Conservation (phyloP, 53 echinoderm and acorn worm genomes). For the Zoroaster sp. region DNA sequence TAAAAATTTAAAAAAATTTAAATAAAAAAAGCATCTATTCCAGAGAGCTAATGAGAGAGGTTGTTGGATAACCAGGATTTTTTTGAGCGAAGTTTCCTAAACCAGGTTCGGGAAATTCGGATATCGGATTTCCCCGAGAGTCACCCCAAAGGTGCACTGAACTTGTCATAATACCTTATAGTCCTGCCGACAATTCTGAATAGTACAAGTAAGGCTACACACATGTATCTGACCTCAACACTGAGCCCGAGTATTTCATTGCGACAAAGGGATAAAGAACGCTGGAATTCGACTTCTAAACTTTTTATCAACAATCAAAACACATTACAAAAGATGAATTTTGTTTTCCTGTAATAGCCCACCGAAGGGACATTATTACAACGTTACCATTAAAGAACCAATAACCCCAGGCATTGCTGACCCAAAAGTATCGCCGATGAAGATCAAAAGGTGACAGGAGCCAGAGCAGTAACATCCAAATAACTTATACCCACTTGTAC, state of each 20-base stretch:
- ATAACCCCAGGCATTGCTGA: constrained; percentile 34
- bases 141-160: background rate
- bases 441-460: background rate
- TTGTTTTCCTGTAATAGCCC: background rate
- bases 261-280: constrained; percentile 3
- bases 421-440: background rate
- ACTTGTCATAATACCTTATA: background rate
- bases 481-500: background rate
- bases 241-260: background rate
- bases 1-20: too few species aligned
- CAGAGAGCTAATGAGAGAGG: too few species aligned
- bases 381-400: background rate
- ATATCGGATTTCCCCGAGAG: background rate
- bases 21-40: too few species aligned
- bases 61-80: too few species aligned
- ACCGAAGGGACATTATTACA: background rate
- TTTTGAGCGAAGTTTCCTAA: too few species aligned
- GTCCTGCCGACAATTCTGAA: background rate
- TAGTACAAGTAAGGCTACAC: too few species aligned
- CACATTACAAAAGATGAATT: background rate
- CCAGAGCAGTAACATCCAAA: background rate
- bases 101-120: background rate
- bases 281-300: background rate
- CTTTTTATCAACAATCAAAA: background rate
- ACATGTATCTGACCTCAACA: background rate